Evolutionary conservation across 2,113 vertebrate genomes (phyloP), one percentile per base, ranked within the genome.

Genomic region (Brienomyrus brachyistius): DNA sequence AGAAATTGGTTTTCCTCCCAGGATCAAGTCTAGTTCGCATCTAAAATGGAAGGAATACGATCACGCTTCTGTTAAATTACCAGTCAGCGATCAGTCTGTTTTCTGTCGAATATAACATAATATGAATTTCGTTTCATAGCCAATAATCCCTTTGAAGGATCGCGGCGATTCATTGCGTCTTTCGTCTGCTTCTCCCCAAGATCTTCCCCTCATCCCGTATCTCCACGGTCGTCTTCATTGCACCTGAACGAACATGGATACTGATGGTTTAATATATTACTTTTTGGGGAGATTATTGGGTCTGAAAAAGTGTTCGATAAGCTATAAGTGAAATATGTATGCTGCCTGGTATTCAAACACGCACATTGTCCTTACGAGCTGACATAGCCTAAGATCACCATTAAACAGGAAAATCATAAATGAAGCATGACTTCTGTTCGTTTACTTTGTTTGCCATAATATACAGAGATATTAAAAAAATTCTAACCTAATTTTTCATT

Each of bases 1-100:
- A 97, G 94, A 90, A 2, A 47, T 19, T 10, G 88, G 48, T 86
- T 87, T 91, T 90, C 84, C 82, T 90, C 59, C 50, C 83, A 74
- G 74, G 31, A 89, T 66, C 59, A 74, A 77, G 47, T 84, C 40
- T 56, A 84, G 59, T 45, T 88, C 80, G 77, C 45, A 51, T 89
- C 3, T 88, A 88, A 47, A 84, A 59, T 87, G 88, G 91, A 88
- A 80, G 88, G 90, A 90, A 87, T 86, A 91, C 86, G 91, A 91
- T 90, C 90, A 88, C 92, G 92, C 90, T 74, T 90, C 90, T 35
- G 21, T 82, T 80, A 51, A 77, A 27, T 62, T 40, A 82, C 59
- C 54, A 21, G 48, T 52, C 43, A 80, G 15, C 50, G n/a, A 50
- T 52, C 48, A 52, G 45, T 40, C 70, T 89, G n/a, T 23, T 17